These are phyloP conservation scores for Sminthurinus aureus DNA, from an alignment of 2,888 invertebrate genomes.

Conservation along the genomic window DNA sequence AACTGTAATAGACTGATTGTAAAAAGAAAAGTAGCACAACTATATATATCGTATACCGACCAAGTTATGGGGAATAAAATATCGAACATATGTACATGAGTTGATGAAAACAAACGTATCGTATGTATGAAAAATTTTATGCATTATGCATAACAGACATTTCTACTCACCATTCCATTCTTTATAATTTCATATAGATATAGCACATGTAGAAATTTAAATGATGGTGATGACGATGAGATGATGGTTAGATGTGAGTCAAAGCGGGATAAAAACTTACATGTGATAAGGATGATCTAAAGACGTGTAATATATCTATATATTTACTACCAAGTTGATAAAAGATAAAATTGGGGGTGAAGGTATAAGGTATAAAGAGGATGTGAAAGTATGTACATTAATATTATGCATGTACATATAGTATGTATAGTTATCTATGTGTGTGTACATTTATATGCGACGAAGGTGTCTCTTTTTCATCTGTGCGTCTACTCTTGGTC, in stretches of 20 bases:
- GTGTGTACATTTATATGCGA: not conserved
- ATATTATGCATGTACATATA: not conserved
- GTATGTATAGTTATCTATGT: not conserved
- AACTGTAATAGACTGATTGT: no score
- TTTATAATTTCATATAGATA: no score
- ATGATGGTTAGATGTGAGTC: not conserved
- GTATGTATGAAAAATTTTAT: no score
- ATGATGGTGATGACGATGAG: not conserved
- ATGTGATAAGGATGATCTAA: not conserved
- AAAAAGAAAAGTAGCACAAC: no score
- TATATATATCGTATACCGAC: no score
- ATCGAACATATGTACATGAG: no score
- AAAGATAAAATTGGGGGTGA: conserved; percentile 16
- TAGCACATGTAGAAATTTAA: no score
- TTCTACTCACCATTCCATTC: no score
- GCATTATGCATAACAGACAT: no score
- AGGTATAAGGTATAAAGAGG: not conserved
- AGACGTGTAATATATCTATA: no score
- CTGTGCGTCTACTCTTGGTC: conserved; percentile 9
- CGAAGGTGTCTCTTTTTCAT: conserved; percentile 35
- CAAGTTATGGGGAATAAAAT: no score
- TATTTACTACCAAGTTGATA: not conserved
- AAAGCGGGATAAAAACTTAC: not conserved
- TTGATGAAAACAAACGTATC: no score
- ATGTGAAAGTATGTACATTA: not conserved